Percentiles rank a stretch among this genome's conserved stretches.
Evolutionary conservation across 2,797 vertebrate species (phyloP).

Genomic region (Acanthurus lineatus): DNA sequence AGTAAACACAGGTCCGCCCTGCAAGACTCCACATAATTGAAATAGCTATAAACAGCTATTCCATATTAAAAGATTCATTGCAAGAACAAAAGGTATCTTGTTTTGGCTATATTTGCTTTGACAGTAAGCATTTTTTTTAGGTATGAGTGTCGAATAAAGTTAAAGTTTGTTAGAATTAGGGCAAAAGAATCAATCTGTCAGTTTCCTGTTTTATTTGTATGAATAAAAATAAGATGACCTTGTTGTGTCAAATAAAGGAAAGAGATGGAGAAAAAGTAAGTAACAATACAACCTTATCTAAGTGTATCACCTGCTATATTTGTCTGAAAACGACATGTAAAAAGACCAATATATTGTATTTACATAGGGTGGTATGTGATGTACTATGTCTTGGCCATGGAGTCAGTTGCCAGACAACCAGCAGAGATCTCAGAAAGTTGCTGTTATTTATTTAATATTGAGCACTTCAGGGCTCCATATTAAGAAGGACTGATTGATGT

Average conservation of each 20-base stretch:
- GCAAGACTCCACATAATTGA: constrained; percentile 8
- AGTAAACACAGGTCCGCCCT: background rate
- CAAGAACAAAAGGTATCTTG: background rate
- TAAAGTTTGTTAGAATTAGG: background rate
- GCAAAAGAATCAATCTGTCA: background rate
- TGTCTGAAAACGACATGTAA: too few relatives aligned
- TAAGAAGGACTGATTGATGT: constrained; percentile 4
- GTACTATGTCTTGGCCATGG: too few relatives aligned
- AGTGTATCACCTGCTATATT: too few relatives aligned
- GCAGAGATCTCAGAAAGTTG: background rate
- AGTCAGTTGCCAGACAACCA: background rate
- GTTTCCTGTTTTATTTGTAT: background rate
- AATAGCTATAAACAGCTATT: background rate
- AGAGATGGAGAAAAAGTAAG: background rate
- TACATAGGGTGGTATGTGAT: too few relatives aligned
- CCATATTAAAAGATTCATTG: background rate
- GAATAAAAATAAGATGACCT: background rate
- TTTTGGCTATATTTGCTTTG: background rate
- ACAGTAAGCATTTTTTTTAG: background rate
- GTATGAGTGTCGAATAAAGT: background rate
- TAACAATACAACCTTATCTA: too few relatives aligned
- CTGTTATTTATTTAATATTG: background rate
- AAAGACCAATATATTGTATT: too few relatives aligned
- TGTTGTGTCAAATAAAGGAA: background rate
- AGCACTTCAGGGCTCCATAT: background rate